Base-by-base conservation (phyloP, 2,797 vertebrate species). In the Rhynchonycteris naso region DNA sequence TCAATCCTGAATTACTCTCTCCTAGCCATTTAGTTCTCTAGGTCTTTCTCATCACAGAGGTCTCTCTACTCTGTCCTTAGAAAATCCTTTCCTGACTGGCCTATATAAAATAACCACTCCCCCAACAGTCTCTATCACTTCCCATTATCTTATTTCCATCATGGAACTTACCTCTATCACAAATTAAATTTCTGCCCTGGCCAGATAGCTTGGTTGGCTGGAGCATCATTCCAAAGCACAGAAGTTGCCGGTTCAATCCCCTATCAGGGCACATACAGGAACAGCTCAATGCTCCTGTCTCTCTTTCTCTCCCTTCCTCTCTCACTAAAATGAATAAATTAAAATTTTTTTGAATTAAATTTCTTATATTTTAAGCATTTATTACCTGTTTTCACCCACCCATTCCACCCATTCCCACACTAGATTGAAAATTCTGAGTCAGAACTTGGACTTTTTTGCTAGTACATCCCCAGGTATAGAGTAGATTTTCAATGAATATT, bases 381-480 rank as follows among this genome's bases (percentile, higher is more conserved):
- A 88, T 50, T 88, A 2, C 63, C 33, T 76, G n/a, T 82, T 86
- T 33, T 28, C 16, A 68, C 7, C 9, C 7, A 76, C 8, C 33
- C 43, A 74, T 71, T 54, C 38, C 33, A 30, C 22, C 15, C 11
- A 82, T 13, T 26, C 28, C 56, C 52, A 80, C 9, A 78, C 61
- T 66, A 78, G 33, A 78, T 4, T 54, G 11, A 78, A 93, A 95
- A 86, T 78, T 86, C 63, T 76, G 61, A 92, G 33, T 89, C 47
- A 93, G 56, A 81, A 92, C 56, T 69, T 82, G 52, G 8, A 75
- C 22, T 86, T 71, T 30, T 35, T 63, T 63, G 66, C 18, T 66
- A 38, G 69, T 56, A 68, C 1, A 90, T 91, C 30, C n/a, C 11
- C 71, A 93, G 38, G 5, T 43, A 56, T 61, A 21, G 21, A 71